Conservation (phyloP, 2,888 invertebrate species). For the Pseudococcus jackbeardsleyi region DNA sequence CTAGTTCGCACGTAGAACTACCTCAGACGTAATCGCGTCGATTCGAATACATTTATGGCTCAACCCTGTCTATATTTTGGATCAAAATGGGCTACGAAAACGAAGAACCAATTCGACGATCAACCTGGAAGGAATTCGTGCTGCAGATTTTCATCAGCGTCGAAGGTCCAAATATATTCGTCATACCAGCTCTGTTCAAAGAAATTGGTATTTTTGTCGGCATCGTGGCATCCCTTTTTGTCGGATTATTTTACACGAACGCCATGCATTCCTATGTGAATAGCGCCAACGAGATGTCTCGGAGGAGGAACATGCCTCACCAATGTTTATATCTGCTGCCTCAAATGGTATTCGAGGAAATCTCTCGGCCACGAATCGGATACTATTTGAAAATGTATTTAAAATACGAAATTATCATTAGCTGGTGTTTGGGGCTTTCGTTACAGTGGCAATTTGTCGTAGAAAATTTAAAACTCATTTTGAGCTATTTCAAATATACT, state of each 20-base stretch:
- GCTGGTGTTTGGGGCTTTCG: constrained; percentile 23
- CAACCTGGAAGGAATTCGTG: constrained; percentile 21
- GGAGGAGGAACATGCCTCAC: background rate
- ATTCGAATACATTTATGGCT: background rate
- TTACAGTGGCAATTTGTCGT: constrained; percentile 6
- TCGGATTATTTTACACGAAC: constrained; percentile 20
- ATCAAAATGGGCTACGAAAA: background rate
- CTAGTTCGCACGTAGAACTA: background rate
- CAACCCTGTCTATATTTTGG: background rate
- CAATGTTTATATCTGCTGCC: background rate
- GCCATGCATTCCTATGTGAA: background rate
- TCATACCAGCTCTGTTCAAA: constrained; percentile 16
- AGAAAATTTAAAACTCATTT: background rate
- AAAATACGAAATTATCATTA: constrained; percentile 24
- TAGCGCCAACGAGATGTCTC: constrained; percentile 10
- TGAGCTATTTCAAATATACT: background rate
- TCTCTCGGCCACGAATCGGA: background rate
- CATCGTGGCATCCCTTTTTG: background rate
- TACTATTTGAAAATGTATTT: constrained; percentile 13
- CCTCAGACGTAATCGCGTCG: background rate
- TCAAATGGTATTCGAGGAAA: constrained; percentile 9
- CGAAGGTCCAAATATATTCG: constrained; percentile 40
- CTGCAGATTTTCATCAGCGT: constrained; percentile 30
- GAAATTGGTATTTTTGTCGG: background rate
- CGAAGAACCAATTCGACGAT: background rate